These are phyloP conservation scores for Teleogryllus occipitalis DNA, from an alignment of 1,140 invertebrate genomes.

Conservation along the genomic window DNA sequence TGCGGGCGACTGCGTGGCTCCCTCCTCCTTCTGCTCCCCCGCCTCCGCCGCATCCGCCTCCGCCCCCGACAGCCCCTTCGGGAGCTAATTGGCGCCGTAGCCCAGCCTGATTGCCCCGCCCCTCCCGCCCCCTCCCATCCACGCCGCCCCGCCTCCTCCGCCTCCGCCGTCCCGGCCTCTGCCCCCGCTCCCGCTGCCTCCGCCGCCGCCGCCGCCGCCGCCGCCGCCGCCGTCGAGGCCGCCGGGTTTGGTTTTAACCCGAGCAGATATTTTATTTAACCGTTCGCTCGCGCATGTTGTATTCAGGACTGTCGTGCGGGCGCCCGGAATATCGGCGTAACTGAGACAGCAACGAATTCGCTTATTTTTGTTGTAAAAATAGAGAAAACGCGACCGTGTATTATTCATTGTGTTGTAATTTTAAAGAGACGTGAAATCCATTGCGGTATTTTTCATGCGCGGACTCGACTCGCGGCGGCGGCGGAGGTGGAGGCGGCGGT, in stretches of 20 bases:
- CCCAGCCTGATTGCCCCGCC: not conserved
- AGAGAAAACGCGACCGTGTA: not conserved
- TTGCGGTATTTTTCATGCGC: not conserved
- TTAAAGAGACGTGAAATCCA: slow-evolving; percentile 4
- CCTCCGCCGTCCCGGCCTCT: not conserved
- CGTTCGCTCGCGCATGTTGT: not conserved
- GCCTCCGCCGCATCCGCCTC: too few species aligned
- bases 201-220: too few species aligned
- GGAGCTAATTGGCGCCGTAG: not conserved
- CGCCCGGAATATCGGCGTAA: not conserved
- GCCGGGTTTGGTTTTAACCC: not conserved
- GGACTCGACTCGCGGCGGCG: not conserved
- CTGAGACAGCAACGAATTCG: not conserved
- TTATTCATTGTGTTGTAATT: slow-evolving; percentile 2
- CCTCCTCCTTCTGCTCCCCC: not conserved
- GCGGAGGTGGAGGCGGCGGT: too few species aligned
- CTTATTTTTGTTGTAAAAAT: not conserved
- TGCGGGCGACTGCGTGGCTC: too few species aligned
- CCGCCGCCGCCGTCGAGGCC: too few species aligned
- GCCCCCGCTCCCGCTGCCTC: too few species aligned
- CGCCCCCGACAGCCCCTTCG: not conserved
- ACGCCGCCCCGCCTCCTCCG: not conserved
- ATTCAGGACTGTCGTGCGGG: not conserved
- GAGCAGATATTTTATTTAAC: not conserved
- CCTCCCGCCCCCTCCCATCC: not conserved